Base-by-base conservation (phyloP, 1,140 invertebrate species). In the Aphaenogaster ashmeadi region DNA sequence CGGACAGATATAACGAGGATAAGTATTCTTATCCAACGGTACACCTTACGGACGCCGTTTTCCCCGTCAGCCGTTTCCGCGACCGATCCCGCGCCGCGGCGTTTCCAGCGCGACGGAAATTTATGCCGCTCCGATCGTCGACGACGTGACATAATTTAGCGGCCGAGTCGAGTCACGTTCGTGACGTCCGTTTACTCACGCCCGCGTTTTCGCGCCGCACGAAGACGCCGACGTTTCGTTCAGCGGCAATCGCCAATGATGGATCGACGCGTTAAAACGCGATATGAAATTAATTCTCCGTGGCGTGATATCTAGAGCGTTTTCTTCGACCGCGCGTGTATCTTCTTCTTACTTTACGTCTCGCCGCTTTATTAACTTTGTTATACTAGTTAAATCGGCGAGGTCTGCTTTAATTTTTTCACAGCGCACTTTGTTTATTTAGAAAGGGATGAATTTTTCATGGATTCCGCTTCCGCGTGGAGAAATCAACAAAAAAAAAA, bases 121-220 rank as follows among this genome's bases (percentile, higher is more conserved):
- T 83, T 74, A 83, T 74, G 80, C 79, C 21, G 66, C 27, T 74
- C 41, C 67, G 69, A 83, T 83, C 50, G 80, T 74, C 80, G 67
- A 58, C 62, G 62, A 81, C 80, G 80, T 83, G 67, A 83, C 80
- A 83, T 58, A 58, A 74, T 83, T 83, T 74, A 60, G 27, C 38
- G 69, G 27, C n/a, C 38, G 18, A 83, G 80, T 83, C 80, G 67
- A 58, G 80, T 83, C 80, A 83, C 80, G 80, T 74, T 4, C 80
- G 41, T 33, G 27, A 60, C 69, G 52, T 58, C 67, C 38, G 67
- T 74, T 83, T 83, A 83, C 18, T 83, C 69, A 56, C 52, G 38
- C n/a, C 47, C 33, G 71, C 69, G 27, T 74, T 84, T 47, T 74
- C 64, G 18, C 54, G n/a, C 69, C 54, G 54, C 27, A 62, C 33